Base-by-base conservation (phyloP, 37 sponge, comb jelly and placozoan species). In the Spongilla lacustris region DNA sequence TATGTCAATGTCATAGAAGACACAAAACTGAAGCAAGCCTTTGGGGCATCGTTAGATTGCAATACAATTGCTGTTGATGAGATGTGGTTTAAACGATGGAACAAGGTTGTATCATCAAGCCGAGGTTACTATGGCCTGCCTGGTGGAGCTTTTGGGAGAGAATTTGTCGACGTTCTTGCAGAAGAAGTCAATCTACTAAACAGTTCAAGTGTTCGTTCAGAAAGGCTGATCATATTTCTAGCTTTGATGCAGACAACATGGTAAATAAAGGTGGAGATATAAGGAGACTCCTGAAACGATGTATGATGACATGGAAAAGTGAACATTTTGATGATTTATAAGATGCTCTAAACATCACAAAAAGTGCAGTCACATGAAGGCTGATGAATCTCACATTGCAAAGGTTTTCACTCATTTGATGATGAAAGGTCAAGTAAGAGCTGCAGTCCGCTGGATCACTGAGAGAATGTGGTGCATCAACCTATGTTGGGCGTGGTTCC, bases 381-480 rank as follows among this genome's bases (percentile, higher is more conserved):
- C 30, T 82, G 19, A 69, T 69, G 71, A 69, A 32, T 69, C 28
- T 9, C 71, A 30, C 8, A 69, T 32, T 36, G 34, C 35, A 22
- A 69, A 36, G 4, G 41, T 84, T 24, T 84, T 84, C 36, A 26
- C 76, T 26, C 28, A 50, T 21, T 30, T 84, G 75, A 75, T 84
- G 84, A 38, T 84, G 38, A 75, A 50, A 6, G 84, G 84, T 17
- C 31, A 38, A 30, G 75, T 76, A 8, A 23, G 50, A 8, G 48
- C 84, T 41, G 84, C 76, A 33, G 50, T 84, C 38, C 23, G 67
- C 17, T 75, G 75, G 76, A 22, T 76, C 31, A 75, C 76, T 8
- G 75, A 84, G 30, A 35, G 66, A 25, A 76, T 36, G 83, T 82
- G 30, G 17, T 26, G 25, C 66, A 50, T 66, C 68, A 33, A 79